Percentiles rank a stretch among this genome's conserved stretches.
phyloP scores from a whole-genome alignment of 2,113 vertebrate genomes.

The Hemicordylus capensis region DNA sequence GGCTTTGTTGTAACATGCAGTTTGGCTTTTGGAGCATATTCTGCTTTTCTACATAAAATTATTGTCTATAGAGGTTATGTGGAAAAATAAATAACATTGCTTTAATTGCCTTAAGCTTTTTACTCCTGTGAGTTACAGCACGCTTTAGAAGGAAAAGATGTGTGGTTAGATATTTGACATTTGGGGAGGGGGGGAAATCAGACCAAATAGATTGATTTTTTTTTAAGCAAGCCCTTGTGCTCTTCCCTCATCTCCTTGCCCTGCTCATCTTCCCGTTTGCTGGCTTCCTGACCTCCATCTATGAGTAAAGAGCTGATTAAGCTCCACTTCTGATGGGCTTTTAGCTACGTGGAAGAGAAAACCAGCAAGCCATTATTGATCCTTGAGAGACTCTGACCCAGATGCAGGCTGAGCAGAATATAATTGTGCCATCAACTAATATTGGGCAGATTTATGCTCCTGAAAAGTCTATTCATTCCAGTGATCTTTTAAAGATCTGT shows the following conservation, averaged over 20 bases:
- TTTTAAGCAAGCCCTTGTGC: not conserved
- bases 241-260: not conserved
- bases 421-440: slow-evolving; percentile 40
- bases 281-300: slow-evolving; percentile 19
- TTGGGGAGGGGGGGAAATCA: not conserved
- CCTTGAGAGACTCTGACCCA: slow-evolving; percentile 39
- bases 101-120: not conserved
- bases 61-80: not conserved
- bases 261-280: not conserved
- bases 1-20: too few species aligned
- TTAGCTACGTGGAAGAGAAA: slow-evolving; percentile 20
- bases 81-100: not conserved
- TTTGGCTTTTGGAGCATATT: too few species aligned
- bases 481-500: slow-evolving; percentile 20
- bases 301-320: slow-evolving; percentile 27
- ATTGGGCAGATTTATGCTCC: slow-evolving; percentile 31
- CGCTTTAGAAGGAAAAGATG: not conserved
- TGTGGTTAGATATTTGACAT: not conserved
- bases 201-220: not conserved
- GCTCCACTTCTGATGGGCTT: not conserved
- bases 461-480: slow-evolving; percentile 33
- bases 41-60: not conserved
- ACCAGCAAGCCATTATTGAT: slow-evolving; percentile 33
- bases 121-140: too few species aligned
- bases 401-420: not conserved